Conservation (phyloP, 2,797 vertebrate genomes). For the Acomys russatus region DNA sequence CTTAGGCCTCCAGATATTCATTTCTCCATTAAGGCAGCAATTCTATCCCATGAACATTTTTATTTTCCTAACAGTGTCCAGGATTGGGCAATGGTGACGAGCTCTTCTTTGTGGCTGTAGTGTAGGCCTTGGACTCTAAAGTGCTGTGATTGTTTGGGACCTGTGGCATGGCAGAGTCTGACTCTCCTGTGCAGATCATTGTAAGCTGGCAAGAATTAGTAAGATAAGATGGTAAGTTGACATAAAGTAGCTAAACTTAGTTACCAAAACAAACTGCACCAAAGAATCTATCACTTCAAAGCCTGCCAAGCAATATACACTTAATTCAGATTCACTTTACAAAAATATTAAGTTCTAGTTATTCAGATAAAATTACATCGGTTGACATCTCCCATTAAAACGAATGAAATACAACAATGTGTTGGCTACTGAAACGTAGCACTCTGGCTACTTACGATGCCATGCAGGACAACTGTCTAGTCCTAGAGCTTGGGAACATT, state of each 20-base stretch:
- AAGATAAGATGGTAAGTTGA: neutral
- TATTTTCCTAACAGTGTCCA: neutral
- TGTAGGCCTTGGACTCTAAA: neutral
- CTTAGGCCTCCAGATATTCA: neutral
- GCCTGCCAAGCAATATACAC: neutral
- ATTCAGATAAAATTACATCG: constrained; percentile 3
- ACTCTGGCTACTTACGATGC: neutral
- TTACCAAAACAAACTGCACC: neutral
- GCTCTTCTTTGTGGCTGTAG: neutral
- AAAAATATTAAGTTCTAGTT: constrained; percentile 23
- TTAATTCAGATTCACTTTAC: constrained; percentile 3
- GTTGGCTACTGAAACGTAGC: neutral
- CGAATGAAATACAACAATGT: neutral
- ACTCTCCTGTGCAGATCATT: neutral
- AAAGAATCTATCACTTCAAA: constrained; percentile 8
- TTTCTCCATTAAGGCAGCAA: neutral
- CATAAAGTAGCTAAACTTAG: neutral
- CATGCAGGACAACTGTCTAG: neutral
- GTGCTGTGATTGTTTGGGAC: neutral
- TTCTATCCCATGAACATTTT: neutral
- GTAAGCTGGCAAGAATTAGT: neutral
- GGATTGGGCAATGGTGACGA: neutral
- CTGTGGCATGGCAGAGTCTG: neutral
- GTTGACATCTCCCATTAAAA: neutral
- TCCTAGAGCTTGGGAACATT: neutral